A percentile compares a stretch with the other conserved stretches of the same genome.
phyloP scores from a whole-genome alignment of 2,797 vertebrate genomes.

The Onychomys arenicola region DNA sequence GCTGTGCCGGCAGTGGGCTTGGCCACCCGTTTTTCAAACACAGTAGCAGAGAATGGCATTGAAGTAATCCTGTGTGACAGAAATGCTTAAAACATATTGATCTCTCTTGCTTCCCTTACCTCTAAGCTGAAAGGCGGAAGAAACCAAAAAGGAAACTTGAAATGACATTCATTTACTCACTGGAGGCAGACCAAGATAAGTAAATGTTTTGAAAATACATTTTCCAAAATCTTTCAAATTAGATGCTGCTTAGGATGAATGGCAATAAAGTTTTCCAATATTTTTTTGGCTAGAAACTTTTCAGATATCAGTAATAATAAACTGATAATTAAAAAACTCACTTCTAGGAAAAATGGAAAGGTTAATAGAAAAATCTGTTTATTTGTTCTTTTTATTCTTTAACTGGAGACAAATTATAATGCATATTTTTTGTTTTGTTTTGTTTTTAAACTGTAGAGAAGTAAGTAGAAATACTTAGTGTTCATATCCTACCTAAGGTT shows the following conservation, averaged over 20 bases:
- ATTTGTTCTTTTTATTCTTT: slow-evolving; percentile 56
- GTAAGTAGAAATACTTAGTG: slow-evolving; percentile 26
- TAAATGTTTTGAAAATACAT: slow-evolving; percentile 35
- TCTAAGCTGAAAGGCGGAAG: slow-evolving; percentile 16
- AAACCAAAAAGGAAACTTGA: slow-evolving; percentile 69
- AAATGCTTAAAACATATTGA: slow-evolving; percentile 51
- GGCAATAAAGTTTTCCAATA: not conserved
- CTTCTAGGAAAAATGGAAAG: slow-evolving; percentile 14
- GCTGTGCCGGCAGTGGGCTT: not conserved
- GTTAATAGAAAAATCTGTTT: slow-evolving; percentile 44
- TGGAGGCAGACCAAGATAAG: not conserved
- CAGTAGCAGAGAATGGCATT: slow-evolving; percentile 40
- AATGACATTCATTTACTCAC: slow-evolving; percentile 62
- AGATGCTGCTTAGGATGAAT: slow-evolving; percentile 3
- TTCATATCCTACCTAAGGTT: slow-evolving; percentile 36
- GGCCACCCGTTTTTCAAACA: slow-evolving; percentile 45
- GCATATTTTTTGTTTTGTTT: not conserved
- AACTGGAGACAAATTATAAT: slow-evolving; percentile 36
- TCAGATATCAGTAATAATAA: slow-evolving; percentile 40
- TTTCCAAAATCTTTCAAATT: slow-evolving; percentile 65
- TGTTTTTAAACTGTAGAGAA: slow-evolving; percentile 49
- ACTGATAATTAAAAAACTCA: slow-evolving; percentile 42
- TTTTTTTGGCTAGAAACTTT: slow-evolving; percentile 47
- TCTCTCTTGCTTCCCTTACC: not conserved
- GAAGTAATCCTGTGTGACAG: slow-evolving; percentile 31